Conservation (phyloP, 1,140 invertebrate species). For the Triops cancriformis region DNA sequence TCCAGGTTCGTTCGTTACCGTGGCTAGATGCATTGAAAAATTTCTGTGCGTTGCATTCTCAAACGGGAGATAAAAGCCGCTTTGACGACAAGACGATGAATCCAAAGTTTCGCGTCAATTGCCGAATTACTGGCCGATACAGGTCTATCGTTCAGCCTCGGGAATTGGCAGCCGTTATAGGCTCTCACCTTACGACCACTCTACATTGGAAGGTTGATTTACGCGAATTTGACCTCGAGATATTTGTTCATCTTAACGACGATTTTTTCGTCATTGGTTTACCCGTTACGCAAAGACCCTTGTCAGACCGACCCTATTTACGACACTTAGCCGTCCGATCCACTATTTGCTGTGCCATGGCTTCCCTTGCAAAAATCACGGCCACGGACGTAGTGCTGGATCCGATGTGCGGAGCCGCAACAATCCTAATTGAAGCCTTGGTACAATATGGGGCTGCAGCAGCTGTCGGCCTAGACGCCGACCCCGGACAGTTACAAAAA, state of each 20-base stretch:
- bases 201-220: slow-evolving; percentile 21
- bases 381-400: slow-evolving; percentile 24
- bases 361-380: slow-evolving; percentile 17
- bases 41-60: not conserved
- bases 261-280: slow-evolving; percentile 28
- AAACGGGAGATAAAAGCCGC: not conserved
- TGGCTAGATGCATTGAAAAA: not conserved
- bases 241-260: slow-evolving; percentile 29
- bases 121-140: slow-evolving; percentile 22
- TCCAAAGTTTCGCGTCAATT: slow-evolving; percentile 26
- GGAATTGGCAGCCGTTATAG: not conserved
- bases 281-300: slow-evolving; percentile 26
- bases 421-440: slow-evolving; percentile 28
- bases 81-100: not conserved
- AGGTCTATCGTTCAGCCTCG: slow-evolving; percentile 1
- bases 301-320: slow-evolving; percentile 29
- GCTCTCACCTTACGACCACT: not conserved
- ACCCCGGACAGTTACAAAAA: slow-evolving; percentile 24
- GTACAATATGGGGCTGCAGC: slow-evolving; percentile 15
- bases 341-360: slow-evolving; percentile 27
- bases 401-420: slow-evolving; percentile 30
- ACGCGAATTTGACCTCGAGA: slow-evolving; percentile 20
- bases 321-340: slow-evolving; percentile 27
- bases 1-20: not conserved
- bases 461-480: slow-evolving; percentile 26